Evolutionary conservation across 2,888 invertebrate species (phyloP).

Genomic region (Allygus modestus): DNA sequence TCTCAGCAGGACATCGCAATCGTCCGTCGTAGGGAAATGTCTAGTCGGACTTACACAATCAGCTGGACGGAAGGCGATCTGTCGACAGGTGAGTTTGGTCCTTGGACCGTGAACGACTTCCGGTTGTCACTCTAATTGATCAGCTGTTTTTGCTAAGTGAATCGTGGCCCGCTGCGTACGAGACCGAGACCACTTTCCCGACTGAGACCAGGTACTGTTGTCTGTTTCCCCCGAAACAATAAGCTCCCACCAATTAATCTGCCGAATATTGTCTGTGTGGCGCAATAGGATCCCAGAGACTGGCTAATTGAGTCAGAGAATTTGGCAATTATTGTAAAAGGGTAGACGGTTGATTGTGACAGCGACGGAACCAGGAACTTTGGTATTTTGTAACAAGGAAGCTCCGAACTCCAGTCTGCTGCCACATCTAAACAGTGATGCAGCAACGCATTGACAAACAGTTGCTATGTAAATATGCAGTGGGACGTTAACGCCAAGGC

Average conservation of each 20-base stretch:
- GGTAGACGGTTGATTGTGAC: not conserved
- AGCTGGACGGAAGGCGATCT: slow-evolving; percentile 30
- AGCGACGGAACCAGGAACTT: not conserved
- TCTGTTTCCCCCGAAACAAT: slow-evolving; percentile 11
- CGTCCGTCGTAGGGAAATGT: not conserved
- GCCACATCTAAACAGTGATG: not conserved
- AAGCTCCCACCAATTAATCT: not conserved
- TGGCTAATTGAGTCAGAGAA: not conserved
- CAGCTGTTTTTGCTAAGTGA: slow-evolving; percentile 56
- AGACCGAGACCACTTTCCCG: slow-evolving; percentile 15
- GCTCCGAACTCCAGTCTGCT: not conserved
- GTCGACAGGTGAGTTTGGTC: slow-evolving; percentile 9
- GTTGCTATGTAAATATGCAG: not conserved
- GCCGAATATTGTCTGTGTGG: not conserved
- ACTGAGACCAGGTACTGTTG: slow-evolving; percentile 8
- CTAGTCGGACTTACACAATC: slow-evolving; percentile 14
- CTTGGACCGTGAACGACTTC: slow-evolving; percentile 46
- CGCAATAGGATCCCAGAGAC: not conserved
- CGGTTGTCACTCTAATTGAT: slow-evolving; percentile 55
- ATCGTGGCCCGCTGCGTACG: slow-evolving; percentile 6
- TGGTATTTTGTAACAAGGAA: not conserved
- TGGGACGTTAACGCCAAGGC: not conserved
- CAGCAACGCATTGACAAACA: not conserved
- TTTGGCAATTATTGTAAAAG: slow-evolving; percentile 13
- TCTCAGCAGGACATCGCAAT: no score